These are phyloP conservation scores for Drosophila rhopaloa DNA, from an alignment of 1,140 invertebrate species.

Conservation along the genomic window DNA sequence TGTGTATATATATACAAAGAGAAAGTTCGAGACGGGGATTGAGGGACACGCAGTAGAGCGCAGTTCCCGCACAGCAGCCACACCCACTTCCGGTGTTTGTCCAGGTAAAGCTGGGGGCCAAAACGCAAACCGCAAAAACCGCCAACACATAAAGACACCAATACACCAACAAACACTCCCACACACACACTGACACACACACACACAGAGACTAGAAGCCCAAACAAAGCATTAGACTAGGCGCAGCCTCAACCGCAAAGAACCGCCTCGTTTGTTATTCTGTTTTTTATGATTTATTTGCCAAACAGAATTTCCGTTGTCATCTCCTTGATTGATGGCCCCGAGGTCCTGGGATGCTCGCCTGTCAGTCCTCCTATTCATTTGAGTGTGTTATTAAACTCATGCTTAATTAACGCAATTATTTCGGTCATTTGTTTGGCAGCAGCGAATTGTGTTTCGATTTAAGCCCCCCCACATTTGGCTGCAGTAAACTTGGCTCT, in stretches of 20 bases:
- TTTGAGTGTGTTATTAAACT: conserved; percentile 60
- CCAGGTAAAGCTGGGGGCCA: conserved; percentile 52
- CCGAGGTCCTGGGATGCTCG: conserved; percentile 16
- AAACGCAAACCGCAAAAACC: conserved; percentile 73
- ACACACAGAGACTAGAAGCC: conserved; percentile 21
- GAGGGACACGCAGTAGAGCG: conserved; percentile 33
- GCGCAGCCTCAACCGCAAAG: conserved; percentile 48
- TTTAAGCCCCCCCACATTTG: conserved; percentile 15
- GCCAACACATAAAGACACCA: conserved; percentile 62
- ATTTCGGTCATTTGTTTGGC: conserved; percentile 58
- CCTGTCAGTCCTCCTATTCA: conserved; percentile 48
- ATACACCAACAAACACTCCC: conserved; percentile 19
- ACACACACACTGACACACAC: conserved; percentile 25
- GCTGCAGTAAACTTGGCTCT: neutral
- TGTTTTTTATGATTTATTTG: conserved; percentile 77
- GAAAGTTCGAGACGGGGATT: conserved; percentile 1
- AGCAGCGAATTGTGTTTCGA: conserved; percentile 36
- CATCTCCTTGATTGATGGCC: conserved; percentile 73
- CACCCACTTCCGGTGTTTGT: conserved; percentile 63
- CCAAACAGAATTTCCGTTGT: conserved; percentile 40
- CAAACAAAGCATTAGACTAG: conserved; percentile 37
- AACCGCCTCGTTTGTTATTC: conserved; percentile 40
- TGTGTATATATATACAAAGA: conserved; percentile 1
- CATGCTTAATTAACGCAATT: conserved; percentile 75
- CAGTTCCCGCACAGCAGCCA: conserved; percentile 59